These are phyloP conservation scores for Drosophila arawakana DNA, from an alignment of 1,140 invertebrate species.

Conservation along the genomic window DNA sequence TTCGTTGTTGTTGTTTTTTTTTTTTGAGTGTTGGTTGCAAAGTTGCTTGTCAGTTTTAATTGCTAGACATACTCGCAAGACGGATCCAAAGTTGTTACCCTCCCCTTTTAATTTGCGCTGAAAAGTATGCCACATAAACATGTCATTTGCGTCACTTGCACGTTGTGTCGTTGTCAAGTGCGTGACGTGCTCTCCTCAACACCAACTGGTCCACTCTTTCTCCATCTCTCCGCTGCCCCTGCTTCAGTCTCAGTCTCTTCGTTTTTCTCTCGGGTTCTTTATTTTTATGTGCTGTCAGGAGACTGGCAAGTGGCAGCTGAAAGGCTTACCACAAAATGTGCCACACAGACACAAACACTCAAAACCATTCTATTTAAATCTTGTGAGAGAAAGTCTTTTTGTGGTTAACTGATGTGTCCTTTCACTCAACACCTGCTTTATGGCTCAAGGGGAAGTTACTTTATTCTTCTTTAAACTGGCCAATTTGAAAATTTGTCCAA, in stretches of 20 bases:
- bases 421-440: conserved; percentile 38
- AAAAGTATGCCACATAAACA: conserved; percentile 64
- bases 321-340: conserved; percentile 44
- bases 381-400: conserved; percentile 39
- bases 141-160: conserved; percentile 65
- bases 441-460: conserved; percentile 42
- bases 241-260: background rate
- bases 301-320: conserved; percentile 35
- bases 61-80: conserved; percentile 31
- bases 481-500: no score
- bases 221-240: background rate
- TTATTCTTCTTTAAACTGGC: conserved; percentile 1
- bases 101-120: conserved; percentile 43
- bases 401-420: conserved; percentile 53
- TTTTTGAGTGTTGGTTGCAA: background rate
- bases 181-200: conserved; percentile 53
- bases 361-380: conserved; percentile 58
- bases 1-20: background rate
- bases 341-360: conserved; percentile 15
- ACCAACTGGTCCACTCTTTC: background rate
- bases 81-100: conserved; percentile 13
- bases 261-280: background rate
- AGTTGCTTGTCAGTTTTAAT: conserved; percentile 40
- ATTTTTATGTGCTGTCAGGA: background rate
- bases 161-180: conserved; percentile 54